A percentile compares a stretch with the other conserved stretches of the same genome.
Conservation (phyloP, 2,888 invertebrate genomes). For the Aspidapion aeneum region DNA sequence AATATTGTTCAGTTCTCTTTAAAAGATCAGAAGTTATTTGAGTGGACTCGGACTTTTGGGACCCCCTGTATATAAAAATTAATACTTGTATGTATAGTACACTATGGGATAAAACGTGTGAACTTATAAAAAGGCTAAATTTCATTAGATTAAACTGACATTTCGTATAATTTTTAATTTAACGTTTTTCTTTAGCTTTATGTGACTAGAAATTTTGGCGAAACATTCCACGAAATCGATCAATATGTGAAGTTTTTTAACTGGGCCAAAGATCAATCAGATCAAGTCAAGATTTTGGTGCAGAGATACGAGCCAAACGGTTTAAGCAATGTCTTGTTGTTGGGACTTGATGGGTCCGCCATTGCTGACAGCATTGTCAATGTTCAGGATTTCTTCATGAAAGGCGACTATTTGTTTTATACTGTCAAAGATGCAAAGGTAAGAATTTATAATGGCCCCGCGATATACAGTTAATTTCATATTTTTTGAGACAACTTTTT, state of each 20-base stretch:
- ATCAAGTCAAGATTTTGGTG: slow-evolving; percentile 56
- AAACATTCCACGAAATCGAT: slow-evolving; percentile 65
- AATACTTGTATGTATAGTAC: too few relatives aligned
- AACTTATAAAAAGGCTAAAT: too few relatives aligned
- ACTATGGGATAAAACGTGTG: too few relatives aligned
- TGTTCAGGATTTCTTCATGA: slow-evolving; percentile 79
- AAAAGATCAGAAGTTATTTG: too few relatives aligned
- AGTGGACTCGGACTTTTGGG: too few relatives aligned
- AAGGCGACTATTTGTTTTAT: slow-evolving; percentile 83
- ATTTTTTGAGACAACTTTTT: too few relatives aligned
- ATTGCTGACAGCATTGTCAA: slow-evolving; percentile 44
- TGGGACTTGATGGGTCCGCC: slow-evolving; percentile 21
- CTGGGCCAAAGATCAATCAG: slow-evolving; percentile 57
- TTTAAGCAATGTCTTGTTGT: slow-evolving; percentile 51
- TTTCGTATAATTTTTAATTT: too few relatives aligned
- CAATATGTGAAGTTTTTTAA: slow-evolving; percentile 74
- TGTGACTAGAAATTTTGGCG: slow-evolving; percentile 72
- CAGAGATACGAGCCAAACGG: slow-evolving; percentile 65
- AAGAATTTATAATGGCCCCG: slow-evolving; percentile 36
- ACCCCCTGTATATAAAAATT: too few relatives aligned
- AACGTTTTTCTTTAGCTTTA: slow-evolving; percentile 64
- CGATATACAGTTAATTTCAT: too few relatives aligned
- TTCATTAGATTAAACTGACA: too few relatives aligned
- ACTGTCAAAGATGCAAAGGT: slow-evolving; percentile 63
- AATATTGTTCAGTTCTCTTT: too few relatives aligned